Conservation (phyloP, 2,888 invertebrate species). For the Aethes cnicana region DNA sequence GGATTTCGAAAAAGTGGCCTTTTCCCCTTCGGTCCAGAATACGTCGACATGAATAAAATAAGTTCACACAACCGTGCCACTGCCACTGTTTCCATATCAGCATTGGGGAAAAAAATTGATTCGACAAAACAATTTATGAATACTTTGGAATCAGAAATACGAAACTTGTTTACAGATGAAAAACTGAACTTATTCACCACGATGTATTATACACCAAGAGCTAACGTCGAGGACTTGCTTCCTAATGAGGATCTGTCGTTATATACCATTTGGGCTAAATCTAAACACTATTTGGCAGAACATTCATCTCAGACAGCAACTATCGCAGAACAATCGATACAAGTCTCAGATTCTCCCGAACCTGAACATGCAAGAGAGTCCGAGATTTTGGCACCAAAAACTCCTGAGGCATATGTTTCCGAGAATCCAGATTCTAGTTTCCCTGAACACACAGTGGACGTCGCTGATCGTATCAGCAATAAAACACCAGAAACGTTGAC, state of each 20-base stretch:
- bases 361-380: no score
- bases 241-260: not conserved
- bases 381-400: no score
- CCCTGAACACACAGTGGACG: no score
- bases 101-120: not conserved
- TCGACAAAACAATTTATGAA: not conserved
- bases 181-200: no score
- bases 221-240: no score
- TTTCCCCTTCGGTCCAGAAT: conserved; percentile 30
- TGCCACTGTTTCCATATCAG: no score
- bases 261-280: not conserved
- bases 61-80: conserved; percentile 19
- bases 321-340: not conserved
- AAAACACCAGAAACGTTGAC: no score
- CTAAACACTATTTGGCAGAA: not conserved
- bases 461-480: no score
- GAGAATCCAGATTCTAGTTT: no score
- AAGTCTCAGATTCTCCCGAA: not conserved
- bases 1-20: conserved; percentile 36
- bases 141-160: not conserved
- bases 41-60: conserved; percentile 33
- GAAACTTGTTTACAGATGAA: not conserved
- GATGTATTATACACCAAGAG: no score
- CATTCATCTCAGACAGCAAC: not conserved
- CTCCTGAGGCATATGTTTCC: no score